Base-by-base conservation (phyloP, 1,140 invertebrate genomes). In the Platyura marginata region DNA sequence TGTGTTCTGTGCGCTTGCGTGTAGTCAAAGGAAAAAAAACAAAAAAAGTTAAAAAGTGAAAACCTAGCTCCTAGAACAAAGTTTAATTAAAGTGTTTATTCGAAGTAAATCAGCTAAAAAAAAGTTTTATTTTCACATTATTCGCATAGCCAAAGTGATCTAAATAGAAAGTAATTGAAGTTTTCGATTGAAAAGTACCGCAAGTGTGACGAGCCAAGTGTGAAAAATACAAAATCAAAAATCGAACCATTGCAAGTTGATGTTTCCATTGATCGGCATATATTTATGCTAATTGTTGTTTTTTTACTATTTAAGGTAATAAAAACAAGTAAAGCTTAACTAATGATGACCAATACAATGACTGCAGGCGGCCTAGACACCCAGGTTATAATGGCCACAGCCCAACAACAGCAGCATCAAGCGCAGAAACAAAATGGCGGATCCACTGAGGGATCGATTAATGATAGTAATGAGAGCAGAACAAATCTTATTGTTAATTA, bases 401-500 rank as follows among this genome's bases (percentile, higher is more conserved):
- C 89, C 65, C 58, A 58, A 44, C 57, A 58, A 47, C 57, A 61
- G 45, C 57, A 59, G 45, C 57, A 60, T 44, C 56, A 59, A 35
- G 55, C 58, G 46, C 58, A 61, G 43, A 56, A 60, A 49, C 38
- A 40, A 21, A 40, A 40, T 21, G 21, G 21, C 19, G 38, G 38
- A 11, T 3, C 9, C n/a, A 20, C 37, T 9, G 38, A n/a, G 8
- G 9, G 9, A 36, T n/a, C 20, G 21, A 2, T 3, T 16, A 18
- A 16, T 40, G 38, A 21, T 29, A 51, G 50, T 45, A 49, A 47
- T 34, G 58, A 61, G 46, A 61, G 57, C 10, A 54, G 58, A 47
- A 81, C 79, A 44, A 91, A 91, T 66, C 68, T 91, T 41, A 91
- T 91, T 55, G 83, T 91, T 37, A 91, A 91, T 62, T 91, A 91